Evolutionary conservation across 1,140 invertebrate species (phyloP), one percentile per base, ranked within the genome.

Genomic region (Drosophila rufa): DNA sequence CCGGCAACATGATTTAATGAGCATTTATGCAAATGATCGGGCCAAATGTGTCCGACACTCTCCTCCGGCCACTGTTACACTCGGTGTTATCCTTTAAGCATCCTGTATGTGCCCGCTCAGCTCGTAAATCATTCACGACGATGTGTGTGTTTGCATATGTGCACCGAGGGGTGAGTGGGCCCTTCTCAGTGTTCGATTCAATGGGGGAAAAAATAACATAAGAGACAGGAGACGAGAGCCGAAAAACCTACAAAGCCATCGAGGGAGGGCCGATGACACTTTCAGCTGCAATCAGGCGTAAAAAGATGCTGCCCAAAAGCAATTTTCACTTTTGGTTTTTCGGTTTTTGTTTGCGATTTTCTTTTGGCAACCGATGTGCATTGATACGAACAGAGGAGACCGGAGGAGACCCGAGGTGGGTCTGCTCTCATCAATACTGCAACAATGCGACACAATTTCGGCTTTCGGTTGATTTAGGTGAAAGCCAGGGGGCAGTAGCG

Each of bases 201-300:
- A 81, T 74, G 53, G 79, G 19, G 19, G 59, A 69, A 55, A 27
- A 36, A 55, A 67, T 40, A 51, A 50, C 17, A 22, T 9, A 14
- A 4, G 36, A 64, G 50, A 22, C 56, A 25, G 59, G 57, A 62
- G 46, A 45, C 65, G 53, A 69, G 53, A 65, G 48, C 53, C 58
- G 64, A 19, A 75, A 69, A 75, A 62, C 59, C 57, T 47, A 56
- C 60, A 55, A 64, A 60, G 42, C 74, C 59, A 46, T 50, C 15
- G 67, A 70, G 67, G 46, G 38, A 25, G 22, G 66, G 64, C 67
- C 67, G 69, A 43, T 60, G 70, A 73, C 68, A 74, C 70, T 85
- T 90, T 85, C 36, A 64, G 75, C 58, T 91, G 75, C 85, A 90
- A 82, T 90, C 85, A 91, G 82, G 85, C 86, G 86, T 85, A 91